Percentiles rank a stretch among this genome's conserved stretches.
phyloP scores from a whole-genome alignment of 2,888 invertebrate species.

The Campopleginae sp. region DNA sequence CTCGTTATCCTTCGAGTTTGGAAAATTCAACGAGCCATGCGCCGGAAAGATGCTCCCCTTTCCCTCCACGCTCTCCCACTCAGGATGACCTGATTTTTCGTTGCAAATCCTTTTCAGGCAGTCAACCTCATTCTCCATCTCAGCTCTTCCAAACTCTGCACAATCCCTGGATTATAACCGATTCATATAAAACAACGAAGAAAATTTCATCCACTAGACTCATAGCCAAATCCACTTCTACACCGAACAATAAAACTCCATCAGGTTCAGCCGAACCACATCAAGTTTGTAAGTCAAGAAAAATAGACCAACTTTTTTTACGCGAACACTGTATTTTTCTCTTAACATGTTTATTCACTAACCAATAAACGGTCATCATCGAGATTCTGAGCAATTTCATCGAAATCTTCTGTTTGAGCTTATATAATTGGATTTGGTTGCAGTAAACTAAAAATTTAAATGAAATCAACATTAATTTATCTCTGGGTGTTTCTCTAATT shows the following conservation, averaged over 20 bases:
- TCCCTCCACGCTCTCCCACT: conserved; percentile 31
- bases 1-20: conserved; percentile 69
- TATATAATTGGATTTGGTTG: not conserved
- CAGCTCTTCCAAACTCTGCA: conserved; percentile 41
- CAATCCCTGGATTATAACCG: conserved; percentile 62
- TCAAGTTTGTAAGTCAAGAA: not conserved
- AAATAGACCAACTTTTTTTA: not conserved
- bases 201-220: conserved; percentile 28
- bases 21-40: conserved; percentile 67
- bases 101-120: conserved; percentile 66
- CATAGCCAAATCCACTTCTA: conserved; percentile 20
- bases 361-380: not conserved
- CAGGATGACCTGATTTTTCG: conserved; percentile 68
- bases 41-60: conserved; percentile 36
- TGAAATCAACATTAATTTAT: not conserved
- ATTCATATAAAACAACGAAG: conserved; percentile 35
- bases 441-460: not conserved
- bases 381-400: not conserved
- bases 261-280: conserved; percentile 15
- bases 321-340: not conserved
- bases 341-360: not conserved
- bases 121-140: conserved; percentile 55
- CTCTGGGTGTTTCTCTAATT: conserved; percentile 1
- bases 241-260: conserved; percentile 1
- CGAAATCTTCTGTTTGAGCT: not conserved